These are phyloP conservation scores for Noturus placidus DNA, from an alignment of 2,113 vertebrate species.

Conservation along the genomic window DNA sequence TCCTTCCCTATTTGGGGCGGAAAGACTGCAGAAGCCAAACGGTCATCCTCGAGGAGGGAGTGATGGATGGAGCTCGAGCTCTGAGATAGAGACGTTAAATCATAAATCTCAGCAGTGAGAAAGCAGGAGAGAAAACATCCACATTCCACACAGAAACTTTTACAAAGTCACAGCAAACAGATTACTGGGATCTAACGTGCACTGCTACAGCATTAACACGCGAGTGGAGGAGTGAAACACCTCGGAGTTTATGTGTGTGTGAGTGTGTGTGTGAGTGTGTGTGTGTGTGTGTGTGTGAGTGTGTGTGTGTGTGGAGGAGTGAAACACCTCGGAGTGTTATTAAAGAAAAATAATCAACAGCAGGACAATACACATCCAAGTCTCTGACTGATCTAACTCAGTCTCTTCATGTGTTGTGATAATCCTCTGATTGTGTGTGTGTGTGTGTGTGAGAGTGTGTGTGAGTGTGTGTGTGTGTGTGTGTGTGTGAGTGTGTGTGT, in stretches of 20 bases:
- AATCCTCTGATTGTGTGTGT: background rate
- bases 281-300: too few species aligned
- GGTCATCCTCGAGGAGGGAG: constrained; percentile 52
- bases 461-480: too few species aligned
- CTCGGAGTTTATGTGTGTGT: too few species aligned
- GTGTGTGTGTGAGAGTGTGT: background rate
- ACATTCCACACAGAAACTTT: background rate
- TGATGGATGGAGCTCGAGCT: constrained; percentile 42
- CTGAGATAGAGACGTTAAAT: background rate
- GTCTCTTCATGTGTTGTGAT: background rate
- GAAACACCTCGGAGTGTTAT: background rate
- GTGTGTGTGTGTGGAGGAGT: too few species aligned
- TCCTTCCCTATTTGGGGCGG: constrained; percentile 44
- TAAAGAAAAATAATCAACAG: background rate
- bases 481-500: too few species aligned
- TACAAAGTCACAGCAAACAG: background rate
- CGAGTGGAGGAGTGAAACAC: background rate
- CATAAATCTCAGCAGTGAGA: constrained; percentile 19
- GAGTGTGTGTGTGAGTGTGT: too few species aligned
- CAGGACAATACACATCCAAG: background rate
- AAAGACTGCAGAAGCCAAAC: constrained; percentile 43
- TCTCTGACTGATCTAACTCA: background rate
- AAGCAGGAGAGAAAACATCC: background rate
- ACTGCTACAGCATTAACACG: background rate
- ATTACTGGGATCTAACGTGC: background rate